Conservation (phyloP, 2,888 invertebrate species). For the Geotrupes spiniger region DNA sequence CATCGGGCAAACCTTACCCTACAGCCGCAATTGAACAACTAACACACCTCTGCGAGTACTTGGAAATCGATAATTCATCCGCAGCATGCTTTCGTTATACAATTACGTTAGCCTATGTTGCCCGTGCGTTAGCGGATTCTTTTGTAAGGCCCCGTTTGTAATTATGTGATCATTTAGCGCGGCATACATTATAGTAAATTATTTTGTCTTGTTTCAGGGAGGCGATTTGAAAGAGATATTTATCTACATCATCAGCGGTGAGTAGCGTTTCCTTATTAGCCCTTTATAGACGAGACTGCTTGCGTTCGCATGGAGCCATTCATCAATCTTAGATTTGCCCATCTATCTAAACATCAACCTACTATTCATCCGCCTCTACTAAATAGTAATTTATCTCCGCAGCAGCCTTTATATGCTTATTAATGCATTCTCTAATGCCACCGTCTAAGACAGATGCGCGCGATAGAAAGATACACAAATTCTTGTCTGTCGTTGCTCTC, state of each 20-base stretch:
- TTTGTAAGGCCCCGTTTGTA: background rate
- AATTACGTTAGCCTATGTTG: background rate
- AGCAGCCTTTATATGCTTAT: slow-evolving; percentile 15
- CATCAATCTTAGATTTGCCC: slow-evolving; percentile 28
- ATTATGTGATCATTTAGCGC: slow-evolving; percentile 8
- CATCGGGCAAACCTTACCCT: no score
- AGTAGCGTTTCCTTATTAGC: slow-evolving; percentile 29
- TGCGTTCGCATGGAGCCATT: slow-evolving; percentile 26
- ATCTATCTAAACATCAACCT: slow-evolving; percentile 26
- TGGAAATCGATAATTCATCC: no score
- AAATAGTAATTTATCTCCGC: slow-evolving; percentile 16
- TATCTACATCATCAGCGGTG: slow-evolving; percentile 28
- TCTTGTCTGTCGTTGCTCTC: no score
- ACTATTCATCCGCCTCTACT: slow-evolving; percentile 9
- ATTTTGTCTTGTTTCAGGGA: slow-evolving; percentile 15
- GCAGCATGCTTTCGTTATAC: background rate
- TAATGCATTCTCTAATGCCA: slow-evolving; percentile 12
- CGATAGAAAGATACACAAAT: no score
- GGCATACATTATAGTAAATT: slow-evolving; percentile 9
- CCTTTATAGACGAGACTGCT: slow-evolving; percentile 26
- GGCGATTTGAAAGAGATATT: slow-evolving; percentile 17
- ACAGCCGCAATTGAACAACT: no score
- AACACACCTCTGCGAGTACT: no score
- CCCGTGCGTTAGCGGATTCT: background rate
- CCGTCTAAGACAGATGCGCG: background rate